Conservation (phyloP, 2,113 vertebrate species). For the Chloropsis cyanopogon region DNA sequence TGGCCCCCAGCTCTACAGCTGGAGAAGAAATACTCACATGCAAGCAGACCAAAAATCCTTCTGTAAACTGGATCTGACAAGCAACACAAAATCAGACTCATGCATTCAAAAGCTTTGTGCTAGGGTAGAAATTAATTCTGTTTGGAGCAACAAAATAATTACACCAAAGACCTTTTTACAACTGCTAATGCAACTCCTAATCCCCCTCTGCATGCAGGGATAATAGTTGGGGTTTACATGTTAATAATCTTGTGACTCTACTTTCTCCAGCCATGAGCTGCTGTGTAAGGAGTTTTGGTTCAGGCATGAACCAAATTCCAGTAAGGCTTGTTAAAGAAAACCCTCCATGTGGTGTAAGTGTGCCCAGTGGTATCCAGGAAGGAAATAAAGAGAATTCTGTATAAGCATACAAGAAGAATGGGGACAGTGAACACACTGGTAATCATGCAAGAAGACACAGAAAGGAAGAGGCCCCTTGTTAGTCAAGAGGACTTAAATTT, state of each 20-base stretch:
- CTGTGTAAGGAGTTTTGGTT: not conserved
- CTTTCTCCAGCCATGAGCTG: constrained; percentile 3
- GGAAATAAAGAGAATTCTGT: not conserved
- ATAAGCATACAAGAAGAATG: not conserved
- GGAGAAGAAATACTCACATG: not conserved
- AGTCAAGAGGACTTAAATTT: not conserved
- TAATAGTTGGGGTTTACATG: not conserved
- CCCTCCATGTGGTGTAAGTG: not conserved
- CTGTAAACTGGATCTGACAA: not conserved
- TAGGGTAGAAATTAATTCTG: not conserved
- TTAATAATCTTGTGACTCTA: constrained; percentile 34
- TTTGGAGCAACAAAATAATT: constrained; percentile 9
- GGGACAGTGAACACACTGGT: not conserved
- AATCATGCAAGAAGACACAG: not conserved
- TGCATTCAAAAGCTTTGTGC: not conserved
- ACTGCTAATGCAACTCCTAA: constrained; percentile 15
- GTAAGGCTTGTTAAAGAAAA: not conserved
- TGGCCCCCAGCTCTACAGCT: not conserved
- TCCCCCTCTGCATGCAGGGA: not conserved
- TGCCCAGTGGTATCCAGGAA: not conserved
- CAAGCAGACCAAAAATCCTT: not conserved
- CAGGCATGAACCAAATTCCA: not conserved
- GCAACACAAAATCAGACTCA: not conserved
- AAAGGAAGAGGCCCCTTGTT: not conserved
- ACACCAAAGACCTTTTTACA: not conserved